Percentiles rank a stretch among this genome's conserved stretches.
These are phyloP conservation scores for Capra hircus DNA, from an alignment of 2,113 vertebrate species.

Conservation along the genomic window DNA sequence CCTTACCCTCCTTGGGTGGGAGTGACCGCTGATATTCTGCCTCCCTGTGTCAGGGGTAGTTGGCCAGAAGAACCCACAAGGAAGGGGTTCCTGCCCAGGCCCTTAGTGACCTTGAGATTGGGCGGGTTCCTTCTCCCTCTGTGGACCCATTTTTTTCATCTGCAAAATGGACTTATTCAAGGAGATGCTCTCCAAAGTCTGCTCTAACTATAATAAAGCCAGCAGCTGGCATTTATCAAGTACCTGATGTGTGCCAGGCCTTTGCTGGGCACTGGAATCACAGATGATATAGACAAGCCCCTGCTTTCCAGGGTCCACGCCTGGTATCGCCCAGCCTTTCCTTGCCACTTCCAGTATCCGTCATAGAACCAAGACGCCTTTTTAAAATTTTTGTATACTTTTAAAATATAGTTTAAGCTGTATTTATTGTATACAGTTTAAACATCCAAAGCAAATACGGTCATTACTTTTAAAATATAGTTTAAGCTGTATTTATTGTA, in stretches of 20 bases:
- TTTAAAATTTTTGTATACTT: background rate
- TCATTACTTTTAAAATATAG: background rate
- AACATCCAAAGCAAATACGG: background rate
- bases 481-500: background rate
- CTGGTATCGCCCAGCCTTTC: background rate
- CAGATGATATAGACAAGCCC: background rate
- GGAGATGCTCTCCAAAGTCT: background rate
- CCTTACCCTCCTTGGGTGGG: background rate
- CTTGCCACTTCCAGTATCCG: background rate
- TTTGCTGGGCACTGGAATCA: background rate
- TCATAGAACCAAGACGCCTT: background rate
- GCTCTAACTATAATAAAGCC: background rate
- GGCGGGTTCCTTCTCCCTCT: conserved; percentile 38
- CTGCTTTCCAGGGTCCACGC: background rate
- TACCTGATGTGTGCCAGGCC: background rate
- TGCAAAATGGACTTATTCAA: background rate
- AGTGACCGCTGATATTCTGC: background rate
- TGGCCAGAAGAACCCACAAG: background rate
- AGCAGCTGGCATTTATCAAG: background rate
- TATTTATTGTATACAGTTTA: background rate
- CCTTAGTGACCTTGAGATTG: conserved; percentile 44
- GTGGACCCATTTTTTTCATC: background rate
- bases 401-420: background rate
- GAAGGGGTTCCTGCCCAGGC: background rate
- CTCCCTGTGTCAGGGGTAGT: background rate